phyloP scores from a whole-genome alignment of 2,888 invertebrate species.

The Dinocampus coccinellae region DNA sequence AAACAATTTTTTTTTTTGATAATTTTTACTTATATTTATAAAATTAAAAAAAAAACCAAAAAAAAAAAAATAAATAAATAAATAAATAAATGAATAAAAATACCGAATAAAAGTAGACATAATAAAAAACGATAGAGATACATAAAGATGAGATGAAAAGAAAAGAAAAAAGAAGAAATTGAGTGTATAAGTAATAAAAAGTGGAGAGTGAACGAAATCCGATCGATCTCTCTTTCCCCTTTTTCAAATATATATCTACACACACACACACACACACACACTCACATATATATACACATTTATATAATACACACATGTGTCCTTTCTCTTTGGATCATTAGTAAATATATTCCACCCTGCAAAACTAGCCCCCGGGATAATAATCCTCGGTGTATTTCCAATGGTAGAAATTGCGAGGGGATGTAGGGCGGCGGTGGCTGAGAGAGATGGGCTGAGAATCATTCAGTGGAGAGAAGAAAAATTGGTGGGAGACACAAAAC shows the following conservation, averaged over 20 bases:
- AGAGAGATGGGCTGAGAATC: no score
- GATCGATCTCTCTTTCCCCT: slow-evolving; percentile 14
- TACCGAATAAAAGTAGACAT: no score
- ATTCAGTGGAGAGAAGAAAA: not conserved
- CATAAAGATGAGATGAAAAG: not conserved
- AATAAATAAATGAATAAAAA: no score
- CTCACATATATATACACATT: not conserved
- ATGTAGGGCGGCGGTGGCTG: slow-evolving; percentile 1
- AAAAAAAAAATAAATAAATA: not conserved
- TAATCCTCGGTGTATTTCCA: slow-evolving; percentile 16
- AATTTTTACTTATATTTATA: no score
- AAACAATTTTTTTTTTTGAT: no score
- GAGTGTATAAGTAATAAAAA: slow-evolving; percentile 9
- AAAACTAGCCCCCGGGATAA: slow-evolving; percentile 16
- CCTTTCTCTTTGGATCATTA: slow-evolving; percentile 17
- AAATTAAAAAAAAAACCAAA: not conserved
- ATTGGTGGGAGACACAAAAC: not conserved
- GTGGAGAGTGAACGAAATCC: slow-evolving; percentile 4
- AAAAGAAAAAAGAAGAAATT: not conserved
- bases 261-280: slow-evolving; percentile 27
- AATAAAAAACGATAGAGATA: not conserved
- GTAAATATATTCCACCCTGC: slow-evolving; percentile 21
- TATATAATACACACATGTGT: no score
- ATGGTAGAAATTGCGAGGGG: not conserved
- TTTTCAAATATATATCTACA: not conserved